A percentile compares a stretch with the other conserved stretches of the same genome.
Conservation (phyloP, 2,113 vertebrate genomes). For the Pollimyrus isidori region DNA sequence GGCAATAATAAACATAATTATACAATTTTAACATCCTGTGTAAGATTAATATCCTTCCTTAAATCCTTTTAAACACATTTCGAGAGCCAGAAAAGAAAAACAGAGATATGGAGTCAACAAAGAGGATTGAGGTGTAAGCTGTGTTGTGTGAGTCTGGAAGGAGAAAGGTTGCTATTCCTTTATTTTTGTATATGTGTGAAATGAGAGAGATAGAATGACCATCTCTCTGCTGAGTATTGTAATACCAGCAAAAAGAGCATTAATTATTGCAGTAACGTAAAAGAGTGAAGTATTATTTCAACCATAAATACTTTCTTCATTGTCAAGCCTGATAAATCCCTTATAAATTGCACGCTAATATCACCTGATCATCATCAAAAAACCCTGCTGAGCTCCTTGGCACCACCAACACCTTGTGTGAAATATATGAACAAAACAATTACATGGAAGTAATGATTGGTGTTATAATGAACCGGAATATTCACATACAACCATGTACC, state of each 20-base stretch:
- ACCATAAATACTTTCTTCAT: background rate
- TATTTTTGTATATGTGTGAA: background rate
- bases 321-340: background rate
- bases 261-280: background rate
- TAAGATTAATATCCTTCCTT: background rate
- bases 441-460: background rate
- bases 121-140: background rate
- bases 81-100: background rate
- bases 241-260: background rate
- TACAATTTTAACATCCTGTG: background rate
- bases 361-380: background rate
- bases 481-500: background rate
- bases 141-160: background rate
- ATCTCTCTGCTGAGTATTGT: background rate
- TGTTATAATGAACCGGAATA: background rate
- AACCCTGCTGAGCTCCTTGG: background rate
- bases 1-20: background rate
- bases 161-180: background rate
- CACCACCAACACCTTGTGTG: background rate
- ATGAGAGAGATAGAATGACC: background rate
- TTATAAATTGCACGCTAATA: background rate
- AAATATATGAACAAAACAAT: background rate
- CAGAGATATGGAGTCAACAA: background rate
- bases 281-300: background rate
- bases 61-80: background rate